Evolutionary conservation across 2,113 vertebrate genomes (phyloP).

Genomic region (Macquaria ambigua): DNA sequence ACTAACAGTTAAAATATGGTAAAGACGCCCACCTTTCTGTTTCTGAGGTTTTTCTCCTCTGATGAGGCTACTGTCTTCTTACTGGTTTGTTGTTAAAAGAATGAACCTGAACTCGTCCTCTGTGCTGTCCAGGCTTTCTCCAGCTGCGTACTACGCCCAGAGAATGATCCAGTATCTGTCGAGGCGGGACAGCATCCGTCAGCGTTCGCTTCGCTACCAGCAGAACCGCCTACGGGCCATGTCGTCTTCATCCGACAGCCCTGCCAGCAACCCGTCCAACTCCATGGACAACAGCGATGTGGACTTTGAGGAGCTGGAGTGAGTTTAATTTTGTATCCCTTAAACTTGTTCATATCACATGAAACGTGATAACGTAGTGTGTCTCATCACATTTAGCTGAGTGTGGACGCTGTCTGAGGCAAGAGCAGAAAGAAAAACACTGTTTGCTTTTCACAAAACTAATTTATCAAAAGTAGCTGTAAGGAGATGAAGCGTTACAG

Average conservation of each 20-base stretch:
- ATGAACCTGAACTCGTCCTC: neutral
- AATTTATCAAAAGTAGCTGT: neutral
- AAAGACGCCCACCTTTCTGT: no score
- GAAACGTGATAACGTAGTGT: neutral
- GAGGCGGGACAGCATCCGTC: conserved; percentile 97
- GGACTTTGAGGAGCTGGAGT: conserved; percentile 99
- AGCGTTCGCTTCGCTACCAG: conserved; percentile 95
- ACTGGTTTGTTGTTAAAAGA: neutral
- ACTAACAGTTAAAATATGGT: no score
- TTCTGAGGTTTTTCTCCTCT: neutral
- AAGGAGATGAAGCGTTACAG: neutral
- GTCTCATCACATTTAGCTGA: no score
- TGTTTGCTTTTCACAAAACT: neutral
- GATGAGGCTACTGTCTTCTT: neutral
- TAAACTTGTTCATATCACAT: neutral
- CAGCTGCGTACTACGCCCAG: conserved; percentile 98
- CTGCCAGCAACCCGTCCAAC: conserved; percentile 86
- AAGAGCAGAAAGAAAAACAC: neutral
- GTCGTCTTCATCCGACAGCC: conserved; percentile 87
- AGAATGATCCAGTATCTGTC: conserved; percentile 99
- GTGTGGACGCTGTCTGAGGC: neutral
- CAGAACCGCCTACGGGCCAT: conserved; percentile 95
- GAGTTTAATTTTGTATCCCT: conserved; percentile 71
- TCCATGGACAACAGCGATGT: conserved; percentile 94
- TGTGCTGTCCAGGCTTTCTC: conserved; percentile 90